Conservation (phyloP, 2,797 vertebrate genomes). For the Xyrichtys novacula region DNA sequence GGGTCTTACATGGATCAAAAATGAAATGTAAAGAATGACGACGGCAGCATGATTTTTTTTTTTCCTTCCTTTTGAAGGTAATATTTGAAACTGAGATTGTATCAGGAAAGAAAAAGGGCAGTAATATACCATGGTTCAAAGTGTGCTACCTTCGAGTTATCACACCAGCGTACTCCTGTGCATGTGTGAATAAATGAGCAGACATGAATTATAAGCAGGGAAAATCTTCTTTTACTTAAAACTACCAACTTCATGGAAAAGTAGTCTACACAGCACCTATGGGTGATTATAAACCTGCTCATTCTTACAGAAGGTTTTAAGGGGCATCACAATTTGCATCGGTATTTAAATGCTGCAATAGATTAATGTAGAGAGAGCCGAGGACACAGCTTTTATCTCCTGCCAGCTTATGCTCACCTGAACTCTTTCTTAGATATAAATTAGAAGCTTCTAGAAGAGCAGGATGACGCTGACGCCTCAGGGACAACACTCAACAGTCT, state of each 20-base stretch:
- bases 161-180: not conserved
- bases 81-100: not conserved
- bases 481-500: not conserved
- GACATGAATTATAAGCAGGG: constrained; percentile 45
- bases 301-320: not conserved
- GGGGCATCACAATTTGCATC: too few species aligned
- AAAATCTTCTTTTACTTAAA: constrained; percentile 24
- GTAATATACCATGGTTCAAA: not conserved
- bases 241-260: constrained; percentile 25
- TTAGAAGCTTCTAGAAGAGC: constrained; percentile 16
- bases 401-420: constrained; percentile 31
- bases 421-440: constrained; percentile 11
- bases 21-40: constrained; percentile 13
- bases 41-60: constrained; percentile 14
- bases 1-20: constrained; percentile 34
- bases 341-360: too few species aligned
- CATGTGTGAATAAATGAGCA: constrained; percentile 37
- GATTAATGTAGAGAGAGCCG: too few species aligned
- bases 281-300: constrained; percentile 32
- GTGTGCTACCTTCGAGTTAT: constrained; percentile 23
- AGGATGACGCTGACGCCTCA: constrained; percentile 10
- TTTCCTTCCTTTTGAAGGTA: constrained; percentile 10
- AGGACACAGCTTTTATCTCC: constrained; percentile 35
- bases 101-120: not conserved
- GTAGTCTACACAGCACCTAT: constrained; percentile 11